Evolutionary conservation across 2,797 vertebrate species (phyloP).

Genomic region (Iguana delicatissima): DNA sequence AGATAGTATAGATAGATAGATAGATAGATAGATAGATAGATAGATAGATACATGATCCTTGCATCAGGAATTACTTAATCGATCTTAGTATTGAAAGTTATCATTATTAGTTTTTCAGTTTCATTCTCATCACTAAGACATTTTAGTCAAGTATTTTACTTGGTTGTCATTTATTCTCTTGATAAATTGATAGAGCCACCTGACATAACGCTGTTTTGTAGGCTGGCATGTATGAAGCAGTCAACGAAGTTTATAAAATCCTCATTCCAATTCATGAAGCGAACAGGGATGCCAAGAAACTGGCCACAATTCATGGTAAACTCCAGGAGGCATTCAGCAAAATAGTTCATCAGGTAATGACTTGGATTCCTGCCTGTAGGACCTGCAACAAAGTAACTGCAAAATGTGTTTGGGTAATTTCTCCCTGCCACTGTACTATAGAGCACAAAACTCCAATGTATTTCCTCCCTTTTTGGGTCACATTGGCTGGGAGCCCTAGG

Average conservation of each 20-base stretch:
- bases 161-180: conserved; percentile 26
- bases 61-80: not conserved
- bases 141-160: conserved; percentile 19
- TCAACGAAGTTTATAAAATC: conserved; percentile 99
- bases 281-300: conserved; percentile 96
- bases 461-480: not conserved
- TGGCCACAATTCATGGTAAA: conserved; percentile 99
- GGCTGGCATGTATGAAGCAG: conserved; percentile 99
- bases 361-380: conserved; percentile 59
- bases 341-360: conserved; percentile 98
- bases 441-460: not conserved
- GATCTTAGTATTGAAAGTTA: not conserved
- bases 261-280: conserved; percentile 98
- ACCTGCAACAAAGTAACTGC: conserved; percentile 41
- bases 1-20: no score
- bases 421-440: not conserved
- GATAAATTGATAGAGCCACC: conserved; percentile 47
- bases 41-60: not conserved
- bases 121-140: not conserved
- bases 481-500: not conserved
- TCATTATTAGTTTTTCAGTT: not conserved
- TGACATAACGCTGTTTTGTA: conserved; percentile 75
- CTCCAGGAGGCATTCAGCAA: conserved; percentile 99
- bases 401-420: conserved; percentile 33
- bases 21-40: no score